Evolutionary conservation across 2,888 invertebrate genomes (phyloP), one percentile per base, ranked within the genome.

Genomic region (Tryphoninae sp.): DNA sequence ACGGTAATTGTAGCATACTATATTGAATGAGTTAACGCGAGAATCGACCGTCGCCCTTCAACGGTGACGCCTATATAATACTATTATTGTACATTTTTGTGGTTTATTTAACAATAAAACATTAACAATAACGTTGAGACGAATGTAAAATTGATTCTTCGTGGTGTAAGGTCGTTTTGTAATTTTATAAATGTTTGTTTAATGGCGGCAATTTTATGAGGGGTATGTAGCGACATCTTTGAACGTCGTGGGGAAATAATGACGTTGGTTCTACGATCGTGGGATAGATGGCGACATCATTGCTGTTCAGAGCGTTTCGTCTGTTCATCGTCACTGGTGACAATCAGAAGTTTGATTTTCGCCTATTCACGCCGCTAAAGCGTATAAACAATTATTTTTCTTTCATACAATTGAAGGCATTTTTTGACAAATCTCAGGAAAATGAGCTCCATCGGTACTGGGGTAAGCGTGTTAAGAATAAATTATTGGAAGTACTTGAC

Each of bases 361-460:
- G 90, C 90, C 86, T 86, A 89, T 89, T 89, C 89, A 89, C 89
- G 88, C 86, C 83, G 84, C 75, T n/a, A 51, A 4, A 58, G 81
- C 80, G 80, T 80, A 81, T 85, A 86, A 88, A 87, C 84, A 88
- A 86, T 85, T 84, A 62, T 84, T 84, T 82, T 74, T 71, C 55
- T 53, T 9, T 69, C 19, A n/a, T 67, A 61, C 49, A 11, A 42
- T 45, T 13, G 62, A 23, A 67, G 49, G 42, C 42, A 62, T 81
- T 79, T 76, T 83, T 61, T 64, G 74, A n/a, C 9, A 40, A 49
- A 45, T 13, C 22, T n/a, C 33, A 82, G 69, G 86, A 94, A 90
- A 87, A 98, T 98, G 98, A 98, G 98, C 95, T 98, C 98, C 33
- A 98, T 98, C 91, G 98, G 98, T 86, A 98, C 98, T 84, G 98